Percentiles rank a stretch among this genome's conserved stretches.
Evolutionary conservation across 2,113 vertebrate species (phyloP).

Genomic region (Ageneiosus marmoratus): DNA sequence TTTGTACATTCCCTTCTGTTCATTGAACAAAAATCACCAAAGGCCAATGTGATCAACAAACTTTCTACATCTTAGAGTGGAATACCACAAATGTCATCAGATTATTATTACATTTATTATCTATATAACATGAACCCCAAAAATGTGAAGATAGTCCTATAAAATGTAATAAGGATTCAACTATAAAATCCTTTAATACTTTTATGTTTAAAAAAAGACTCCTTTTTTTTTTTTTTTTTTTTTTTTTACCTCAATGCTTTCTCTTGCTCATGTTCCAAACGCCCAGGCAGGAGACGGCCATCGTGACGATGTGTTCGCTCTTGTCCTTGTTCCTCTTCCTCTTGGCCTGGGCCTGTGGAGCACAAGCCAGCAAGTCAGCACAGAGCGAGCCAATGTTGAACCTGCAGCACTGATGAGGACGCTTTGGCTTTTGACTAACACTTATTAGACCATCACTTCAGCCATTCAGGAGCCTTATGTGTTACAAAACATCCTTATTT

Average conservation of each 20-base stretch:
- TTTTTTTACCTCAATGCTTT: conserved; percentile 87
- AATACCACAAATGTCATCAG: conserved; percentile 10
- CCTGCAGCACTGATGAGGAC: not conserved
- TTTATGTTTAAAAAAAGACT: too few species aligned
- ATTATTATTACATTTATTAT: conserved; percentile 34
- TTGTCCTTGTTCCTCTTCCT: conserved; percentile 83
- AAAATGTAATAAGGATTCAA: conserved; percentile 20
- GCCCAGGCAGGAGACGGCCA: conserved; percentile 81
- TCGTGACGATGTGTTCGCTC: conserved; percentile 82
- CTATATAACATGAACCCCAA: conserved; percentile 13
- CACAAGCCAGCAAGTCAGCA: not conserved
- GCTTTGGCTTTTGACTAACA: not conserved
- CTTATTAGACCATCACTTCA: not conserved
- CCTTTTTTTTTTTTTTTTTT: too few species aligned
- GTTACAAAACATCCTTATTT: not conserved
- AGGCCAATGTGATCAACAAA: conserved; percentile 32
- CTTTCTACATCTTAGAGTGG: not conserved
- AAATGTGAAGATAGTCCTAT: not conserved
- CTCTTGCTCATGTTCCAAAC: conserved; percentile 90
- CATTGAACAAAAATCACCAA: conserved; percentile 13
- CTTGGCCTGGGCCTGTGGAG: conserved; percentile 66
- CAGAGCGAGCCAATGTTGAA: not conserved
- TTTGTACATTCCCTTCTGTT: not conserved
- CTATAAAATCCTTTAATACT: too few species aligned
- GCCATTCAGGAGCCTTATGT: not conserved